Evolutionary conservation across 1,140 invertebrate species (phyloP).

Genomic region (Drosophila yakuba): DNA sequence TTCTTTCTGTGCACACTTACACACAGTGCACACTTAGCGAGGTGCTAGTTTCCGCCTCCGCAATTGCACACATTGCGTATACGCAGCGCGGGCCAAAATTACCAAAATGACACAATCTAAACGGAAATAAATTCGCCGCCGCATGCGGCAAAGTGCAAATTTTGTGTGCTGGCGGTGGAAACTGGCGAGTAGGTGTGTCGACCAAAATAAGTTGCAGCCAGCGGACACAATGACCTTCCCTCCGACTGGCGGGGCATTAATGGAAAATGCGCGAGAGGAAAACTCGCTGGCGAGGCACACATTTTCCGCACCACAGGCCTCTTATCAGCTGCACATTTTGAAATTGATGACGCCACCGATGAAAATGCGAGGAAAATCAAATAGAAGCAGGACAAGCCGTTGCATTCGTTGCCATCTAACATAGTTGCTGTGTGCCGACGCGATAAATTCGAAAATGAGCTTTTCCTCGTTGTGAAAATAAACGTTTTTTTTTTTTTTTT

Average conservation of each 20-base stretch:
- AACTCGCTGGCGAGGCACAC: conserved; percentile 30
- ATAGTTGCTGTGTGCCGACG: conserved; percentile 45
- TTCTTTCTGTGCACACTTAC: conserved; percentile 6
- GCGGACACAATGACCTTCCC: conserved; percentile 73
- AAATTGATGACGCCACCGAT: conserved; percentile 74
- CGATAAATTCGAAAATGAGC: conserved; percentile 62
- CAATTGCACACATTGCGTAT: conserved; percentile 55
- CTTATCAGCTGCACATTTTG: conserved; percentile 71
- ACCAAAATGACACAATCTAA: conserved; percentile 79
- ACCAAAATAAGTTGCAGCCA: conserved; percentile 59
- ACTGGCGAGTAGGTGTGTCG: conserved; percentile 21
- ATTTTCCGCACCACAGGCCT: too few species aligned
- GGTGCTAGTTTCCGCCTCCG: conserved; percentile 1
- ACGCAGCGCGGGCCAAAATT: conserved; percentile 73
- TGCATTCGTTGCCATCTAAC: conserved; percentile 43
- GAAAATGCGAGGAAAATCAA: conserved; percentile 17
- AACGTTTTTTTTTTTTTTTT: conserved; percentile 50
- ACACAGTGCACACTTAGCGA: conserved; percentile 43
- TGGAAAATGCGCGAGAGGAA: conserved; percentile 15
- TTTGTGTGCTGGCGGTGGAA: conserved; percentile 13
- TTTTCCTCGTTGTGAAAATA: conserved; percentile 71
- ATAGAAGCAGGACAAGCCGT: conserved; percentile 8
- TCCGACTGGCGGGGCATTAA: conserved; percentile 37
- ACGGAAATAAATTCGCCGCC: conserved; percentile 77
- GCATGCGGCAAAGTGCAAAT: conserved; percentile 60